phyloP scores from a whole-genome alignment of 1,140 invertebrate genomes.

The Protaetia brevitarsis region DNA sequence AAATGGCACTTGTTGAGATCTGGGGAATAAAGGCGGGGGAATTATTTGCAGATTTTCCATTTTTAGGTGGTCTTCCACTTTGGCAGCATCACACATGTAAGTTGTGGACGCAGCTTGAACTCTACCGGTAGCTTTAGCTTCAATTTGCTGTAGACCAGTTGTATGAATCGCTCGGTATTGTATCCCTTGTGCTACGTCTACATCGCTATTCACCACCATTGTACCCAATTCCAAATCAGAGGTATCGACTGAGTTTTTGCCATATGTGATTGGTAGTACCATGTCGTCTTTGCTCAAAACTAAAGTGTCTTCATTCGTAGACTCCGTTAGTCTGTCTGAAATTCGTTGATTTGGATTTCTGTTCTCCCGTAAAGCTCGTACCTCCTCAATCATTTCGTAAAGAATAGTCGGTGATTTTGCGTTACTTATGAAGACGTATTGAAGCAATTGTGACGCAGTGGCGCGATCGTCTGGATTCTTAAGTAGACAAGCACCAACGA shows the following conservation, averaged over 20 bases:
- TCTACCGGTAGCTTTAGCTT: no score
- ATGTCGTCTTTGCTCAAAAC: conserved; percentile 57
- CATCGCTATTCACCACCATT: conserved; percentile 90
- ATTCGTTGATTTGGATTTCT: conserved; percentile 53
- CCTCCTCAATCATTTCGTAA: conserved; percentile 88
- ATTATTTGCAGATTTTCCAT: no score
- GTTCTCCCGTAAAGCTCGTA: conserved; percentile 87
- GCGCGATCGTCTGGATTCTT: conserved; percentile 95
- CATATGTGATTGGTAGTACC: conserved; percentile 58
- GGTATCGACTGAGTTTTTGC: conserved; percentile 67
- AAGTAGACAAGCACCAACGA: conserved; percentile 90
- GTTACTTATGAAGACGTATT: conserved; percentile 92
- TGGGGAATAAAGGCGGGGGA: no score
- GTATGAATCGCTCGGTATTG: conserved; percentile 48
- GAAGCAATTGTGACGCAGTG: conserved; percentile 83
- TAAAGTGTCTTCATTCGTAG: conserved; percentile 52
- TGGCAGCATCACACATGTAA: no score
- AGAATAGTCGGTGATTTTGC: conserved; percentile 82
- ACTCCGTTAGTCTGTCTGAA: conserved; percentile 55
- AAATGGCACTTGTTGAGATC: no score
- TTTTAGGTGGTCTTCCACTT: no score
- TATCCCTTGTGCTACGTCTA: conserved; percentile 90
- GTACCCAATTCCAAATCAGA: conserved; percentile 79
- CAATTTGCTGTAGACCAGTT: not conserved
- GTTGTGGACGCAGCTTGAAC: no score